These are phyloP conservation scores for Eulemur albifrons DNA, from an alignment of 2,797 vertebrate genomes.

Conservation along the genomic window DNA sequence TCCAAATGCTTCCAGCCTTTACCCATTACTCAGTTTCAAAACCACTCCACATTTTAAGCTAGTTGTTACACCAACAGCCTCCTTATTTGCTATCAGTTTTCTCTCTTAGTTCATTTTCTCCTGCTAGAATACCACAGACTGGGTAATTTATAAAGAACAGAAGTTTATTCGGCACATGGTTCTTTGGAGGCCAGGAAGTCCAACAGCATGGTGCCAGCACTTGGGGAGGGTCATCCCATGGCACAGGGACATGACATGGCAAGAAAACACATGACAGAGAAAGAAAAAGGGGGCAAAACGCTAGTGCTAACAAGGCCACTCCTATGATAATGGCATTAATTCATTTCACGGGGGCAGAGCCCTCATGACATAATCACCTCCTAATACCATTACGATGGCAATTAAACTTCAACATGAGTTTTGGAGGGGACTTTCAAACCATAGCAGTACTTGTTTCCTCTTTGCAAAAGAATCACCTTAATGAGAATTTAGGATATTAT, in stretches of 20 bases:
- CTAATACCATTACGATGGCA: neutral
- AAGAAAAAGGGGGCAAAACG: neutral
- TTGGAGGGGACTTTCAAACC: neutral
- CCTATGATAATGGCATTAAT: neutral
- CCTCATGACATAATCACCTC: neutral
- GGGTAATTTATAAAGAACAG: neutral
- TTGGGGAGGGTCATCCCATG: neutral
- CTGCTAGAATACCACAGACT: neutral
- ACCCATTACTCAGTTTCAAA: neutral
- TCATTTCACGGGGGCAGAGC: neutral
- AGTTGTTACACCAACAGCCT: neutral
- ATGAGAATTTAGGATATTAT: slow-evolving; percentile 50
- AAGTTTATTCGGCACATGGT: neutral
- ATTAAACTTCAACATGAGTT: neutral
- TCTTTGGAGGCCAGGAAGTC: neutral
- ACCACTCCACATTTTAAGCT: neutral
- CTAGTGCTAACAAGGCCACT: neutral
- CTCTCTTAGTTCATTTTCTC: neutral
- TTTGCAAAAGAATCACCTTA: slow-evolving; percentile 54
- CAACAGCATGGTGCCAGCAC: neutral
- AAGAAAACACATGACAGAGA: neutral
- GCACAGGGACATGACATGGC: neutral
- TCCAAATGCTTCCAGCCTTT: neutral
- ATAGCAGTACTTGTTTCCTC: neutral
- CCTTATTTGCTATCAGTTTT: neutral